phyloP scores from a whole-genome alignment of 2,888 invertebrate genomes.

The Trachelus troglodyta region DNA sequence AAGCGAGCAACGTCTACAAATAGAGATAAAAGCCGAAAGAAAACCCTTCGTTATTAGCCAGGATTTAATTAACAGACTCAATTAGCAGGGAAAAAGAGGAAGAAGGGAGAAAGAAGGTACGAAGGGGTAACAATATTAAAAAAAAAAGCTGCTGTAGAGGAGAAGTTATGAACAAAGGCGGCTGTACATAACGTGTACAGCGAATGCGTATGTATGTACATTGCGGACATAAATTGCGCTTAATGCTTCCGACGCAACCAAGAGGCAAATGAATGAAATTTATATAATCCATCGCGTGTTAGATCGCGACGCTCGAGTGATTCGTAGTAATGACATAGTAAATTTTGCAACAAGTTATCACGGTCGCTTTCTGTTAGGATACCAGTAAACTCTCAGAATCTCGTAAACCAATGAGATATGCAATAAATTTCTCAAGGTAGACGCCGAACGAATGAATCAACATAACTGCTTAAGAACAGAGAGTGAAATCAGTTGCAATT shows the following conservation, averaged over 20 bases:
- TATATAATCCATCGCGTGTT: conserved; percentile 18
- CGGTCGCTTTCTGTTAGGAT: not conserved
- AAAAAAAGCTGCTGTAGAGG: not conserved
- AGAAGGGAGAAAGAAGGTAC: not conserved
- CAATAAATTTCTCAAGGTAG: not conserved
- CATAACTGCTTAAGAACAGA: not conserved
- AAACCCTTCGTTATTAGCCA: not conserved
- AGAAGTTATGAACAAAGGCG: not conserved
- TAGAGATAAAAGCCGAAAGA: not conserved
- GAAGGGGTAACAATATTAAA: not conserved
- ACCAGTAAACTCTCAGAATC: not conserved
- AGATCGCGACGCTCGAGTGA: conserved; percentile 18
- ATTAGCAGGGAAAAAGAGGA: not conserved
- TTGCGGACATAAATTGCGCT: not conserved
- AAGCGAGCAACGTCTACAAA: not conserved
- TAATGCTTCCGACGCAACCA: not conserved
- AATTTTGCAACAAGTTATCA: conserved; percentile 9
- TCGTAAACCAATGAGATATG: not conserved
- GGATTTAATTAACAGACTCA: not conserved
- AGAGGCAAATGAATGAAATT: conserved; percentile 20
- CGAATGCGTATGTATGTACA: not conserved
- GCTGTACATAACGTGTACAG: not conserved
- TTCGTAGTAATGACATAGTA: conserved; percentile 21
- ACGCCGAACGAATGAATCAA: not conserved
- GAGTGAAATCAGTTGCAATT: not conserved